Evolutionary conservation across 2,113 vertebrate species (phyloP).

Genomic region (Canis aureus): DNA sequence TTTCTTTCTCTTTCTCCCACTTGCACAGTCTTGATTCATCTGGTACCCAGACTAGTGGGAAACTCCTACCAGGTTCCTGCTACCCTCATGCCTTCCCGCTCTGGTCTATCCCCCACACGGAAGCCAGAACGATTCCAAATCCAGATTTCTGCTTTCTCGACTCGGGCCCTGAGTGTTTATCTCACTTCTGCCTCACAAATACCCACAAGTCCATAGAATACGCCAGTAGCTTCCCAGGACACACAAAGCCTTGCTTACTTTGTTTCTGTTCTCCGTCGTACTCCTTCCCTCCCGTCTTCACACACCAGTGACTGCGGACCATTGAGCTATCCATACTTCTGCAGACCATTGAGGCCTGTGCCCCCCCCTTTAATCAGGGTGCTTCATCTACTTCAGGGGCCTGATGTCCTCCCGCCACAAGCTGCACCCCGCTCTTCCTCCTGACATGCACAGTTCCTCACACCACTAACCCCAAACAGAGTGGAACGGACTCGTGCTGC

Average conservation of each 20-base stretch:
- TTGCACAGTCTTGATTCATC: not conserved
- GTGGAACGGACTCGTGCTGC: accelerated
- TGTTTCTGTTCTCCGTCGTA: not conserved
- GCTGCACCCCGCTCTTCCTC: not conserved
- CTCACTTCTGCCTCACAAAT: not conserved
- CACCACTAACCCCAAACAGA: not conserved
- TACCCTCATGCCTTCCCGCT: no score
- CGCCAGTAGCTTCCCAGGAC: not conserved
- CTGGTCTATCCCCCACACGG: not conserved
- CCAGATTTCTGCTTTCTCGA: not conserved
- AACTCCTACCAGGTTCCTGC: not conserved
- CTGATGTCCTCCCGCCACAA: not conserved
- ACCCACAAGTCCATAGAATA: not conserved
- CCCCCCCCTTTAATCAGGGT: not conserved
- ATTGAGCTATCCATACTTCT: not conserved
- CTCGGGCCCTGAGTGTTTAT: not conserved
- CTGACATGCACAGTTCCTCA: not conserved
- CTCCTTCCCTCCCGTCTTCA: not conserved
- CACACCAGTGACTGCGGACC: accelerated
- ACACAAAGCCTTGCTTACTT: not conserved
- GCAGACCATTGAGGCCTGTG: no score
- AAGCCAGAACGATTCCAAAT: not conserved
- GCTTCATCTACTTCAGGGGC: not conserved
- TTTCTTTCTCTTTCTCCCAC: not conserved
- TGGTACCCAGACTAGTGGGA: not conserved